Base-by-base conservation (phyloP, 1,140 invertebrate species). In the Zaprionus taronus region DNA sequence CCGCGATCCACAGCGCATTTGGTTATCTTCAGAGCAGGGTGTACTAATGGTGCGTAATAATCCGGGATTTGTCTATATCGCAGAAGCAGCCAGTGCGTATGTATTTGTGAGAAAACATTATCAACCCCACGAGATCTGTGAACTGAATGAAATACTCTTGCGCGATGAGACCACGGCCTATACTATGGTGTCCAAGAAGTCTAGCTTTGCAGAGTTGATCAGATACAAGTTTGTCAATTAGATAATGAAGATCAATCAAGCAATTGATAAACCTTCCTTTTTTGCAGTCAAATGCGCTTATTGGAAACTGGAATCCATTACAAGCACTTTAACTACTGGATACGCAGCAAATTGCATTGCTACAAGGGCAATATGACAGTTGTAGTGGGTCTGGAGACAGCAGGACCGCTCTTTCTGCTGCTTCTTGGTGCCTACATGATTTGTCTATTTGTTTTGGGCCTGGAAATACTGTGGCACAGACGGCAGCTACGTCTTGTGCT, bases 121-220 rank as follows among this genome's bases (percentile, higher is more conserved):
- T 49, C 36, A 83, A 41, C 87, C 87, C 5, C 80, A 92, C n/a
- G 80, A 92, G 64, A 92, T 92, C 14, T 92, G 91, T 34, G 84
- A 84, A 20, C 61, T 92, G 1, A 92, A 92, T 67, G 81, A 92
- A 49, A 82, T 92, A 22, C 58, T 80, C 0, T 26, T 92, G 26
- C 67, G 90, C 2, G 73, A 91, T 6, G 90, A 80, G 49, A 76
- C 78, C 1, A 55, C 34, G 0, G 72, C 80, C 0, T 60, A 83
- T 9, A 77, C 72, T 0, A 34, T 83, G 4, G 38, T 79, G 1
- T 51, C 64, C 7, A 86, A 79, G 24, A 80, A 55, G 4, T 92
- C 79, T 4, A 84, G 73, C 31, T 92, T 79, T 64, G 79, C 62
- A 6, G 91, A 92, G 36, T 31, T 92, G 11, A 15, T 89, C 0